Evolutionary conservation across 1,140 invertebrate genomes (phyloP), one percentile per base, ranked within the genome.

Genomic region (Brachionus plicatilis): DNA sequence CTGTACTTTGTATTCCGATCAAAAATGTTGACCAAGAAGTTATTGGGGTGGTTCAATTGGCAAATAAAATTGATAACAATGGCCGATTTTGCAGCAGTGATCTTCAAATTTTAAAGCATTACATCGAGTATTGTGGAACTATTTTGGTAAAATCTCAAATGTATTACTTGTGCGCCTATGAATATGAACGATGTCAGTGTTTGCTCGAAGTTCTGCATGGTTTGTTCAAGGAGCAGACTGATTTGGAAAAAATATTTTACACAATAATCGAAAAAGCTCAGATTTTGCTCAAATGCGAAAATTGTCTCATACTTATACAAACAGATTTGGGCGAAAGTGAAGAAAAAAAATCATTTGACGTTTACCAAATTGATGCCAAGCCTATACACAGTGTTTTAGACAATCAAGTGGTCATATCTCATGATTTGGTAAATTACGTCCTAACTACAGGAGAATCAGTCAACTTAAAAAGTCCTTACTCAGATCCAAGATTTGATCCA

Each of bases 21-120:
- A 96, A 95, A 89, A 97, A 97, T 90, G 95, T 94, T 88, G 94
- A 96, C 86, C 96, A 95, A 0, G 94, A 96, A 86, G 96, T 98
- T 0, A 96, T 98, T 85, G 96, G 96, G 2, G 95, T 98, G 0
- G 95, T 96, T 47, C 95, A 98, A 91, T 96, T 97, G 86, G 96
- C 98, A 86, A 98, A 98, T 97, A 91, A 87, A 87, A 79, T 86
- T 27, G 72, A 60, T 8, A 29, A 45, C 1, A 60, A 82, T 45
- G 29, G 11, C 85, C 66, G 85, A 87, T 86, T 87, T 87, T 83
- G 86, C 88, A 75, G 11, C 24, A 76, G 91, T 91, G 87, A 89
- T 88, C 8, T 78, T 79, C 86, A 91, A 90, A 50, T 91, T 47
- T 88, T 91, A 60, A 89, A 91, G 85, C 90, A 90, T 3, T 91